Percentiles rank a stretch among this genome's conserved stretches.
phyloP scores from a whole-genome alignment of 2,888 invertebrate genomes.

The Chorisops tibialis region DNA sequence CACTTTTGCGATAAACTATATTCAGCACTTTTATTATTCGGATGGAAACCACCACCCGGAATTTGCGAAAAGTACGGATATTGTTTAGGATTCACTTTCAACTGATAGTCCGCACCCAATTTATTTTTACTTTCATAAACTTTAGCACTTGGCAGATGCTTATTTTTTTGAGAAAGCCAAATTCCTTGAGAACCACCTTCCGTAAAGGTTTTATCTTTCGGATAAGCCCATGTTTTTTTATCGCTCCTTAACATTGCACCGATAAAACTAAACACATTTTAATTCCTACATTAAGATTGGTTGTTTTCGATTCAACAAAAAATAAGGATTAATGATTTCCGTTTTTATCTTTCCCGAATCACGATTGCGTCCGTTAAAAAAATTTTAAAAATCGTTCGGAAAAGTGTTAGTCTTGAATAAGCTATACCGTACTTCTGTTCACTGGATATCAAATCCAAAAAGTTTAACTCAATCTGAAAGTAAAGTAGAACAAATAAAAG shows the following conservation, averaged over 20 bases:
- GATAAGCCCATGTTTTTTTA: slow-evolving; percentile 13
- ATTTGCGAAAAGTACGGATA: slow-evolving; percentile 17
- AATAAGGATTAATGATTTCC: too few relatives aligned
- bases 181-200: slow-evolving; percentile 14
- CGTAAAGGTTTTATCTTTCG: slow-evolving; percentile 1
- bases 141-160: too few relatives aligned
- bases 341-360: too few relatives aligned
- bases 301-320: too few relatives aligned
- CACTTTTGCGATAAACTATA: slow-evolving; percentile 15
- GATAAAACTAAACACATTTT: slow-evolving; percentile 13
- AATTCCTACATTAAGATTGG: neutral
- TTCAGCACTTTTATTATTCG: neutral
- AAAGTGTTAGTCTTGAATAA: too few relatives aligned
- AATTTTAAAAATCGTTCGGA: too few relatives aligned
- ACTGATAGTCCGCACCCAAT: slow-evolving; percentile 1
- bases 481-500: slow-evolving; percentile 25
- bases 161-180: slow-evolving; percentile 16
- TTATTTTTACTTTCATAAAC: too few relatives aligned
- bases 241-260: slow-evolving; percentile 23
- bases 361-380: too few relatives aligned
- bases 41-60: neutral
- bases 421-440: too few relatives aligned
- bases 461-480: slow-evolving; percentile 19
- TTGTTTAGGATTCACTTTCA: slow-evolving; percentile 2
- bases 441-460: neutral